Evolutionary conservation across 1,140 invertebrate genomes (phyloP).

Genomic region (Saccostrea glomerata): DNA sequence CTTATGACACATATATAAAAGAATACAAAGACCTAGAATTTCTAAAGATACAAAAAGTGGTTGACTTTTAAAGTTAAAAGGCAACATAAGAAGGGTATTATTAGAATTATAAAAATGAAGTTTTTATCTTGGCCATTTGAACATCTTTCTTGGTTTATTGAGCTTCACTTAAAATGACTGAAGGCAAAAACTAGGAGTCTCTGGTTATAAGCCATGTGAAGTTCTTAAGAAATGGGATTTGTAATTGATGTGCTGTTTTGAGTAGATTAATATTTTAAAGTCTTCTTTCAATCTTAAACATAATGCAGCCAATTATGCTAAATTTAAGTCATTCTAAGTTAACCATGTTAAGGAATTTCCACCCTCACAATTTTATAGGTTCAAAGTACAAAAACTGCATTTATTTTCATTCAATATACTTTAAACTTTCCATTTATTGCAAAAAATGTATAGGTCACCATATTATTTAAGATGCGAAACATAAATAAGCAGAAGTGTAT

Average conservation of each 20-base stretch:
- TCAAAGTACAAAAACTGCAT: too few relatives aligned
- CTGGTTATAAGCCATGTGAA: background rate
- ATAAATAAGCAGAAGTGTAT: too few relatives aligned
- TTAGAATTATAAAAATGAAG: background rate
- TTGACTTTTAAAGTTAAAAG: constrained; percentile 1
- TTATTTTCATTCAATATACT: too few relatives aligned
- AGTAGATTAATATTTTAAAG: background rate
- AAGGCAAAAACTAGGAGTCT: background rate
- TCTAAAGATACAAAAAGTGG: background rate
- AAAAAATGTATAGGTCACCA: too few relatives aligned
- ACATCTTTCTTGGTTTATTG: background rate
- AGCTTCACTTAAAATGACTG: background rate
- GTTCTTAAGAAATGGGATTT: background rate
- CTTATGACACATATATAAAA: background rate
- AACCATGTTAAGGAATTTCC: too few relatives aligned
- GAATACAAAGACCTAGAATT: background rate
- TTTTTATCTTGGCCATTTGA: background rate
- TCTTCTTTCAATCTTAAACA: background rate
- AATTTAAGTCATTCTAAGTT: constrained; percentile 14
- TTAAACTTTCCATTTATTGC: too few relatives aligned
- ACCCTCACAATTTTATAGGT: too few relatives aligned
- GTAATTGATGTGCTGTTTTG: background rate
- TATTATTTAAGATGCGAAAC: too few relatives aligned
- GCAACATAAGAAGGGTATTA: background rate
- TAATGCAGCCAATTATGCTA: constrained; percentile 12